Percentiles rank a stretch among this genome's conserved stretches.
Conservation (phyloP, 2,113 vertebrate genomes). For the Cacatua alba region DNA sequence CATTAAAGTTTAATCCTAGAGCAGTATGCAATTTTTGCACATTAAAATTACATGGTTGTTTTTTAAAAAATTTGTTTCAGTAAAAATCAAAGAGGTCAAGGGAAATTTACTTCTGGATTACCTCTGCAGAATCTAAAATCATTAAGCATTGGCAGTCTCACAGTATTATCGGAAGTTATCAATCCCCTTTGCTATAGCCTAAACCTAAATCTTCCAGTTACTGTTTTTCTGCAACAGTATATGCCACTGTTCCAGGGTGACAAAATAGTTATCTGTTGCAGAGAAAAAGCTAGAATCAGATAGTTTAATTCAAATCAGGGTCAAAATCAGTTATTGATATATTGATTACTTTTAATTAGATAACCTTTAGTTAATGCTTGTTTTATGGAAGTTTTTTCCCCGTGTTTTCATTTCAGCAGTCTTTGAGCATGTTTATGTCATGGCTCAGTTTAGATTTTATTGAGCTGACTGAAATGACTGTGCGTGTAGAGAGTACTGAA, state of each 20-base stretch:
- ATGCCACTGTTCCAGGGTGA: background rate
- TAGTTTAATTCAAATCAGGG: background rate
- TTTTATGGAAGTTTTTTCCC: background rate
- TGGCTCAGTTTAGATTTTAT: constrained; percentile 42
- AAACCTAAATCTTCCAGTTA: background rate
- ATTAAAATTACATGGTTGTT: background rate
- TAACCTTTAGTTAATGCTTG: constrained; percentile 20
- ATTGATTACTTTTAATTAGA: background rate
- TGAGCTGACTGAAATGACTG: constrained; percentile 15
- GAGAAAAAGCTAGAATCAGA: background rate
- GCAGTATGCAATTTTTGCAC: background rate
- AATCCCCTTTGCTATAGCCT: background rate
- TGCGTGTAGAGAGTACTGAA: constrained; percentile 3
- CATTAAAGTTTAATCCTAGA: background rate
- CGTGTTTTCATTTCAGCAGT: background rate
- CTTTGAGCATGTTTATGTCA: background rate
- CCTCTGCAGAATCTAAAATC: background rate
- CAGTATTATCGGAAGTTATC: background rate
- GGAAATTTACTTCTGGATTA: background rate
- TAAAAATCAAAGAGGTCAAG: background rate
- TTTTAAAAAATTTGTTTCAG: accelerated
- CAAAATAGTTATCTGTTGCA: background rate
- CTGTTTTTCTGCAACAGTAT: background rate
- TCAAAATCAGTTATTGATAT: background rate
- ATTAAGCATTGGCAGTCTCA: background rate